Evolutionary conservation across 2,888 invertebrate genomes (phyloP).

Genomic region (Cephus sareptanus): DNA sequence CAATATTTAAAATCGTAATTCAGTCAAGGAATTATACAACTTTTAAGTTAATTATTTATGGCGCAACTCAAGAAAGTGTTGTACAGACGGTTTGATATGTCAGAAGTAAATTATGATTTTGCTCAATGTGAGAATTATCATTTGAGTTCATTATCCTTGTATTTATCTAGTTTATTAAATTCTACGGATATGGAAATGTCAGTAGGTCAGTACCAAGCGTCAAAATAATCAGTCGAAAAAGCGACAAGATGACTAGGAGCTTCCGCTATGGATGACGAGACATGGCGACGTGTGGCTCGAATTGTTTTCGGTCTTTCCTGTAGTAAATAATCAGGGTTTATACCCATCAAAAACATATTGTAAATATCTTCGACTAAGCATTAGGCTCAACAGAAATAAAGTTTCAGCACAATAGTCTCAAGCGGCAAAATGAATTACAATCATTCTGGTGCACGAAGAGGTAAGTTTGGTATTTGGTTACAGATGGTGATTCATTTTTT

Average conservation of each 20-base stretch:
- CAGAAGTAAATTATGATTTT: neutral
- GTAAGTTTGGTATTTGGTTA: constrained; percentile 38
- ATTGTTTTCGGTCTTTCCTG: constrained; percentile 38
- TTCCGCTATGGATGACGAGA: constrained; percentile 38
- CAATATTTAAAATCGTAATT: neutral
- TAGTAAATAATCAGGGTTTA: constrained; percentile 23
- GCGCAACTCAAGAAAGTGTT: neutral
- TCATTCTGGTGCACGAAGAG: constrained; percentile 56
- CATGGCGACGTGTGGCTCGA: constrained; percentile 44
- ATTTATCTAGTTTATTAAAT: neutral
- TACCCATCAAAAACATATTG: constrained; percentile 17
- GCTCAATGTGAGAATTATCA: neutral
- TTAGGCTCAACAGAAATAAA: neutral
- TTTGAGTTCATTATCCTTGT: neutral
- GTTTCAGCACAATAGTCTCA: neutral
- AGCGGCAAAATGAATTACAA: constrained; percentile 57
- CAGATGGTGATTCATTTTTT: constrained; percentile 3
- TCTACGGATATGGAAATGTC: neutral
- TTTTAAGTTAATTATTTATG: neutral
- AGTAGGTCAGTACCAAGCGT: neutral
- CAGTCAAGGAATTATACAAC: neutral
- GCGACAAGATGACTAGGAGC: neutral
- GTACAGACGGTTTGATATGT: neutral
- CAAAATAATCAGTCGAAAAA: neutral
- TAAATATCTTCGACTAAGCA: constrained; percentile 15